These are phyloP conservation scores for Hemibagrus guttatus DNA, from an alignment of 2,797 vertebrate genomes.

Conservation along the genomic window DNA sequence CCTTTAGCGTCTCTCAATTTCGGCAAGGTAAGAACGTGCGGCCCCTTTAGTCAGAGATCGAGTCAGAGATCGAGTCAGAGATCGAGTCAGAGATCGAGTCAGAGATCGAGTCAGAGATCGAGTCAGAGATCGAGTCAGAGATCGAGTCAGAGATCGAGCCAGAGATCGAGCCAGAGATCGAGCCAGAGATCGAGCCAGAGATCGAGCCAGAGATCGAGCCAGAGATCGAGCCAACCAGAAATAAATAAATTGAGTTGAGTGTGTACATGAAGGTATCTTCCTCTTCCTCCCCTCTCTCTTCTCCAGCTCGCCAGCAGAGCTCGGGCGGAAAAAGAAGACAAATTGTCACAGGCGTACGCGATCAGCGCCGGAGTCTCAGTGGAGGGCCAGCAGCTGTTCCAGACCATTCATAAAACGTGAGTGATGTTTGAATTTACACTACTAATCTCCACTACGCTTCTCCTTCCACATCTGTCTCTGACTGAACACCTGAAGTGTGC, in stretches of 20 bases:
- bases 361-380: constrained; percentile 86
- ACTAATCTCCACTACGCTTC: background rate
- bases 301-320: constrained; percentile 84
- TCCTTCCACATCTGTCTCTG: background rate
- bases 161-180: no score
- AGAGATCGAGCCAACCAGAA: no score
- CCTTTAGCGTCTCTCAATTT: constrained; percentile 87
- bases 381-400: constrained; percentile 88
- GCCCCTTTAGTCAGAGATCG: no score
- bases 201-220: no score
- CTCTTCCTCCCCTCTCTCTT: background rate
- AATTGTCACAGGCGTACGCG: constrained; percentile 88
- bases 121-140: no score
- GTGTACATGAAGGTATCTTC: background rate
- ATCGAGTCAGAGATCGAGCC: no score
- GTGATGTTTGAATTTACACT: constrained; percentile 32
- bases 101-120: no score
- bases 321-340: constrained; percentile 86
- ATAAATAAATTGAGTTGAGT: no score
- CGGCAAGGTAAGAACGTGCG: constrained; percentile 77
- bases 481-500: no score
- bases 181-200: no score
- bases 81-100: no score
- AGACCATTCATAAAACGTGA: constrained; percentile 92
- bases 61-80: no score